phyloP scores from a whole-genome alignment of 1,140 invertebrate genomes.

The Atta colombica region DNA sequence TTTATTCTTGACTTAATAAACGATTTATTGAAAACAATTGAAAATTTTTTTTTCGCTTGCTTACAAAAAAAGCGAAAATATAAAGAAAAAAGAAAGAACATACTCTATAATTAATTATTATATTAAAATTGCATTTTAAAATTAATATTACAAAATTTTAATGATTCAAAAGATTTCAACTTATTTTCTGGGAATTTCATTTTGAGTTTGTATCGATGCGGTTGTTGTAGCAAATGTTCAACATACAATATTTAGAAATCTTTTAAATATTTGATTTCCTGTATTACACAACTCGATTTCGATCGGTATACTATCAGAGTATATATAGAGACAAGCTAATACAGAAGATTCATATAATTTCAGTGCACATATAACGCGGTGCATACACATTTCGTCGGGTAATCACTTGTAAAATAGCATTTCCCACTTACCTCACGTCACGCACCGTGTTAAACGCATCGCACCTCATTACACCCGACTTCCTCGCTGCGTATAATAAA shows the following conservation, averaged over 20 bases:
- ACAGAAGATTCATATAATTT: conserved; percentile 9
- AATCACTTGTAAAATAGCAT: conserved; percentile 48
- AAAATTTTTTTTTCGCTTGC: too few relatives aligned
- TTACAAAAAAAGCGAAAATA: too few relatives aligned
- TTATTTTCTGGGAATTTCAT: too few relatives aligned
- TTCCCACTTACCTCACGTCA: conserved; percentile 43
- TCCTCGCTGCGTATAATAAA: conserved; percentile 45
- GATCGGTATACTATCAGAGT: not conserved
- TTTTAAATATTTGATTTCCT: not conserved
- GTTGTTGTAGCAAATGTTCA: not conserved
- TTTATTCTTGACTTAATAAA: not conserved
- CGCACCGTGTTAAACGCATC: conserved; percentile 37
- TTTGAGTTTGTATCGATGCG: too few relatives aligned
- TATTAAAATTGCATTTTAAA: too few relatives aligned
- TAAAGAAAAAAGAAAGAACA: too few relatives aligned
- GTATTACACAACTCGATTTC: not conserved
- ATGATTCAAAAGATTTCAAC: too few relatives aligned
- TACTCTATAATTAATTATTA: too few relatives aligned
- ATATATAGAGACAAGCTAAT: not conserved
- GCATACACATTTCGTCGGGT: conserved; percentile 20
- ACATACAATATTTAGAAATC: not conserved
- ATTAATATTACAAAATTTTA: too few relatives aligned
- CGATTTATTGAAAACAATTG: not conserved
- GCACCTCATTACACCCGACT: conserved; percentile 33
- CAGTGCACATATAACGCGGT: not conserved